Base-by-base conservation (phyloP, 2,888 invertebrate genomes). In the Ischnura elegans region DNA sequence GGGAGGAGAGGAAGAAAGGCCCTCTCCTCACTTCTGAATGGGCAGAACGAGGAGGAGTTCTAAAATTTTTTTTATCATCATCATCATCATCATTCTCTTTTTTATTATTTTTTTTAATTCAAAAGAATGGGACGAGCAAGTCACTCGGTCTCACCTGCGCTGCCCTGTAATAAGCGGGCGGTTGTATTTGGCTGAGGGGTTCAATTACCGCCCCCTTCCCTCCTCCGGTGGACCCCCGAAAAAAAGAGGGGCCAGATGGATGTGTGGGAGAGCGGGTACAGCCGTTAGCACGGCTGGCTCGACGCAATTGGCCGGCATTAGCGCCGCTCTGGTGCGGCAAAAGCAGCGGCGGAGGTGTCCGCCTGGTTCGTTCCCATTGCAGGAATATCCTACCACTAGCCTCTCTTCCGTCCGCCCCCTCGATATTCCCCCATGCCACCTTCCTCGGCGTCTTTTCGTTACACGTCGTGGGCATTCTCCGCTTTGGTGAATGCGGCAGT, bases 111-210 rank as follows among this genome's bases (percentile, higher is more conserved):
- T 90, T 43, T 61, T 61, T 13, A 61, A 76, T 76, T 76, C 76
- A 76, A 76, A 51, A 90, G 90, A 90, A 90, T 90, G 90, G 61
- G 90, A 90, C 61, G 90, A 55, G 61, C 90, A 90, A 90, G 90
- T 90, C 90, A 90, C 43, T 55, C 25, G 42, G 42, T 13, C 90
- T 90, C 66, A 66, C 61, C 90, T 61, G 90, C 90, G 10, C 86
- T 86, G 86, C 86, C 90, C 36, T 90, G 43, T 90, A 90, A 90
- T 90, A 90, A 90, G 66, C 87, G 87, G 87, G 36, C 29, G 76
- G 76, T 29, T 76, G 3, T 76, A 36, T 76, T 76, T 8, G n/a
- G 76, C 8, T 3, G 61, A 61, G 76, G 76, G 76, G 29, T n/a
- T 6, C n/a, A 10, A n/a, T 76, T 25, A 8, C 66, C 66, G n/a